Base-by-base conservation (phyloP, 2,888 invertebrate genomes). In the Seira ritae region DNA sequence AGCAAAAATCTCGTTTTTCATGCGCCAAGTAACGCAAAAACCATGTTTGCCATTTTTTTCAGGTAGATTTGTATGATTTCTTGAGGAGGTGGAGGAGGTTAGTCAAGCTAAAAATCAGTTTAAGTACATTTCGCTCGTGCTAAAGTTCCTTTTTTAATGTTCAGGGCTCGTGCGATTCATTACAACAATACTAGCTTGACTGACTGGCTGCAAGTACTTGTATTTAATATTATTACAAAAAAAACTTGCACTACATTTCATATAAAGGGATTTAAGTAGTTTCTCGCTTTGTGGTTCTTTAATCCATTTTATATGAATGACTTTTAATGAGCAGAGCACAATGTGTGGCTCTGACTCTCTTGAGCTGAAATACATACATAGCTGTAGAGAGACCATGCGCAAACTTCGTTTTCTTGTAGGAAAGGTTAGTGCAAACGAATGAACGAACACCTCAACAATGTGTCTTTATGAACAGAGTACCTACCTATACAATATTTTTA, bases 51-150 rank as follows among this genome's bases (percentile, higher is more conserved):
- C 22, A 62, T 20, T 62, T 20, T 62, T 50, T 62, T 62, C 62
- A 62, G 62, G 62, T 62, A 62, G 62, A 62, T 62, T 62, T 20
- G 19, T 62, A 20, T 62, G 55, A 62, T 62, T 62, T 62, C 62
- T 62, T 62, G 62, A 62, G 62, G 22, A 62, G 62, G 62, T 20
- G 62, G 62, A 62, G 62, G 62, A 62, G 62, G 62, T 62, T 62
- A 62, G 15, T 55, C 55, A 55, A 62, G 62, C 62, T 22, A 19
- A 62, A 62, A 62, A 62, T 20, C 62, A 62, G 62, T 62, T 62
- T 62, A 12, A 42, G 6, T 42, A 62, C 62, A 62, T 62, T 62
- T 62, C 10, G 62, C 62, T 62, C 62, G 62, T 62, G 62, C 62
- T 62, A 2, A 8, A 62, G 62, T n/a, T 62, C 62, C 62, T 62